Base-by-base conservation (phyloP, 2,797 vertebrate genomes). In the Xyrichtys novacula region DNA sequence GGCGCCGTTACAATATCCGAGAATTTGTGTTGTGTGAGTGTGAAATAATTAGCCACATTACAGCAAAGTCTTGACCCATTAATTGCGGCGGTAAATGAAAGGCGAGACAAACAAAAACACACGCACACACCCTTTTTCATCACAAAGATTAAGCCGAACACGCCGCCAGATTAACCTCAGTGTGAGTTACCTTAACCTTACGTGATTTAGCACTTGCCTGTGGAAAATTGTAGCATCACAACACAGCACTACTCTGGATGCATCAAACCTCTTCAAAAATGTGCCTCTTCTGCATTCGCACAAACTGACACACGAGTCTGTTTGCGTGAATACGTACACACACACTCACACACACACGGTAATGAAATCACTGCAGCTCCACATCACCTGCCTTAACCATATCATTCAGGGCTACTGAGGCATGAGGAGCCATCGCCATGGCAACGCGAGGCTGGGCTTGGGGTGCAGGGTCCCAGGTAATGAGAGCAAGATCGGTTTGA, bases 401-500 rank as follows among this genome's bases (percentile, higher is more conserved):
- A 74, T 83, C 56, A 76, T 67, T 82, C 53, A 62, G 66, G 70
- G 65, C 71, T 50, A 68, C 22, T 85, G 80, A 76, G 78, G 80
- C 83, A 79, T 66, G 48, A 56, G 65, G 70, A 61, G 67, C 11
- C 28, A 86, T 92, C 75, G 80, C 91, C 88, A 91, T 93, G 90
- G 78, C 90, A 89, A 93, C 90, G 28, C 1, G 38, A 74, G 84
- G 74, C 71, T 76, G 76, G 56, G 80, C 42, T 72, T 74, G 71
- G 85, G 88, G 83, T 71, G 79, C 78, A 43, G 84, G 76, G 81
- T 87, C 85, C 85, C 87, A 90, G 89, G 88, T 89, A 92, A 89
- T 91, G 82, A 90, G 80, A 61, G 59, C 68, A 66, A 68, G 71
- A 84, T 74, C 17, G 38, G 60, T 63, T 73, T 58, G 75, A 76